Conservation (phyloP, 2,113 vertebrate species). For the Chinchilla lanigera region DNA sequence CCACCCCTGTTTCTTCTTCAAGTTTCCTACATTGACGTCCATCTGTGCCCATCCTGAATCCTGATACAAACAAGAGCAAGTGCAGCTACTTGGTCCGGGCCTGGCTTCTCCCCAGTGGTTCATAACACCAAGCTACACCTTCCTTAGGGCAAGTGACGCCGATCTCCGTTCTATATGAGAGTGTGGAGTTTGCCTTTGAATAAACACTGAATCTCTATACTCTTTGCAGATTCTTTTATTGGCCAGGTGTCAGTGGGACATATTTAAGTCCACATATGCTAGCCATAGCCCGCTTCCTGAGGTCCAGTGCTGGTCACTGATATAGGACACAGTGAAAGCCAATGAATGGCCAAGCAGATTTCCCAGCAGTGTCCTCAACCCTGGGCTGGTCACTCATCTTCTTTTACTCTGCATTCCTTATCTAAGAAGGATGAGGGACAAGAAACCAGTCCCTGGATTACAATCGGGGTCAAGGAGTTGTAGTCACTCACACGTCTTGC, state of each 20-base stretch:
- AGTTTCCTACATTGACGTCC: background rate
- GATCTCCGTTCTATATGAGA: background rate
- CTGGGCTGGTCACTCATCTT: background rate
- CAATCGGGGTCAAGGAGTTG: too few species aligned
- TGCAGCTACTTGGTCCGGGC: rapidly evolving
- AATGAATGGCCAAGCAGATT: background rate
- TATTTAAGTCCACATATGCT: background rate
- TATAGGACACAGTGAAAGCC: background rate
- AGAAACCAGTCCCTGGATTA: background rate
- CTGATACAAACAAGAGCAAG: too few species aligned
- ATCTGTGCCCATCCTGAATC: background rate
- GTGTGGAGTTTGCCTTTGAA: background rate
- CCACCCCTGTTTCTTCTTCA: background rate
- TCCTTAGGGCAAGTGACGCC: background rate
- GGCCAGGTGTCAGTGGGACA: rapidly evolving
- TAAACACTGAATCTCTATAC: background rate
- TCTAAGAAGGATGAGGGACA: rapidly evolving
- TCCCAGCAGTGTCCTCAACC: background rate
- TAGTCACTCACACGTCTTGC: background rate
- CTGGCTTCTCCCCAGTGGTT: background rate
- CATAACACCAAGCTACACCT: background rate
- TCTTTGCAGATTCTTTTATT: background rate
- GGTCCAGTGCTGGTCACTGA: background rate
- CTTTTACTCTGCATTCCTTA: background rate
- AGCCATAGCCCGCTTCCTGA: rapidly evolving